These are phyloP conservation scores for Pandion haliaetus DNA, from an alignment of 2,113 vertebrate genomes.

Conservation along the genomic window DNA sequence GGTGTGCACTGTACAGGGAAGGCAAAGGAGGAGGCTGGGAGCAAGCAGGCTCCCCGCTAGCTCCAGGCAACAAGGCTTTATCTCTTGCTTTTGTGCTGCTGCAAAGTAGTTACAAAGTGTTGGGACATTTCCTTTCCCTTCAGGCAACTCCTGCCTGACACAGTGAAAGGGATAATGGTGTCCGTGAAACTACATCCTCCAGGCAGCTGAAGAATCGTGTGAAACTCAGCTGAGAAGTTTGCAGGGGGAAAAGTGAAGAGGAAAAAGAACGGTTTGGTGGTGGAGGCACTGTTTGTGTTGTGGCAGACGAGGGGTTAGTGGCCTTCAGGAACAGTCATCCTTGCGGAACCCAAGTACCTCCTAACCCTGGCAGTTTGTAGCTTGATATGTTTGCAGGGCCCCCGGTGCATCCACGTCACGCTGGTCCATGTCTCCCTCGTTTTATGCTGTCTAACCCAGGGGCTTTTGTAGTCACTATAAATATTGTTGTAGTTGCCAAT, in stretches of 20 bases:
- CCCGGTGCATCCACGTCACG: neutral
- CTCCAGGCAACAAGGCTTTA: neutral
- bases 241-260: neutral
- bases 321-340: neutral
- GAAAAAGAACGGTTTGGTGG: fast-evolving
- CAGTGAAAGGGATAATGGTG: neutral
- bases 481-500: neutral
- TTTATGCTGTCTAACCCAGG: neutral
- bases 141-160: neutral
- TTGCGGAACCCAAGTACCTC: neutral
- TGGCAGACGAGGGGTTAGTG: neutral
- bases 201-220: neutral
- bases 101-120: neutral
- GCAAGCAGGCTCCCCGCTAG: neutral
- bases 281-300: neutral
- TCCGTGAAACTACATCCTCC: neutral
- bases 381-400: neutral
- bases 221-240: neutral
- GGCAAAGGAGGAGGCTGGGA: neutral
- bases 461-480: neutral
- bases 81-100: neutral
- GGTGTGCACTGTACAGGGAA: neutral
- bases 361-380: neutral
- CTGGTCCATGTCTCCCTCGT: neutral
- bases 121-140: neutral